These are phyloP conservation scores for Tangara arthus DNA, from an alignment of 2,797 vertebrate species.

Conservation along the genomic window DNA sequence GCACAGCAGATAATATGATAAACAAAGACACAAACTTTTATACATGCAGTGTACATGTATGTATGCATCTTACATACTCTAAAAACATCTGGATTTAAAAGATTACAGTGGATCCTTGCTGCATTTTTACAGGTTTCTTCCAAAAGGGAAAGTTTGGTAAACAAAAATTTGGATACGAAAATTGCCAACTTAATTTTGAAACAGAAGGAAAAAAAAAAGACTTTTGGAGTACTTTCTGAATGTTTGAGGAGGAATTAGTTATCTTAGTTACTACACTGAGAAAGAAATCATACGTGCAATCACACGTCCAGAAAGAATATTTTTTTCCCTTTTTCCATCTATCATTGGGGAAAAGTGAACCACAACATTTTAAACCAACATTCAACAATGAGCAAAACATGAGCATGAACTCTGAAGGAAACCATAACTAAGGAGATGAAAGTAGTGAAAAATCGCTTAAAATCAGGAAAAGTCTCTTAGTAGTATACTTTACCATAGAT, in stretches of 20 bases:
- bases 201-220: not conserved
- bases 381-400: not conserved
- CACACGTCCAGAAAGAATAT: not conserved
- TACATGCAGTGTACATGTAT: rapidly evolving
- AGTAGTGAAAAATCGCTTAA: not conserved
- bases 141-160: not conserved
- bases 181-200: not conserved
- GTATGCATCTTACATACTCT: not conserved
- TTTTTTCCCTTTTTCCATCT: not conserved
- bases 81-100: not conserved
- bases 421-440: not conserved
- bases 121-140: not conserved
- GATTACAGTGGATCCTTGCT: not conserved
- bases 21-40: not conserved
- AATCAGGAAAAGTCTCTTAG: not conserved
- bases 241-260: not conserved
- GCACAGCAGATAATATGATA: not conserved
- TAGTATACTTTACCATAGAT: not conserved
- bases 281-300: not conserved
- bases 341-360: not conserved
- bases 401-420: not conserved
- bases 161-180: not conserved
- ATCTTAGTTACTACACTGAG: not conserved
- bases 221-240: not conserved
- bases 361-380: not conserved